Evolutionary conservation across 2,797 vertebrate species (phyloP).

Genomic region (Gymnothorax javanicus): DNA sequence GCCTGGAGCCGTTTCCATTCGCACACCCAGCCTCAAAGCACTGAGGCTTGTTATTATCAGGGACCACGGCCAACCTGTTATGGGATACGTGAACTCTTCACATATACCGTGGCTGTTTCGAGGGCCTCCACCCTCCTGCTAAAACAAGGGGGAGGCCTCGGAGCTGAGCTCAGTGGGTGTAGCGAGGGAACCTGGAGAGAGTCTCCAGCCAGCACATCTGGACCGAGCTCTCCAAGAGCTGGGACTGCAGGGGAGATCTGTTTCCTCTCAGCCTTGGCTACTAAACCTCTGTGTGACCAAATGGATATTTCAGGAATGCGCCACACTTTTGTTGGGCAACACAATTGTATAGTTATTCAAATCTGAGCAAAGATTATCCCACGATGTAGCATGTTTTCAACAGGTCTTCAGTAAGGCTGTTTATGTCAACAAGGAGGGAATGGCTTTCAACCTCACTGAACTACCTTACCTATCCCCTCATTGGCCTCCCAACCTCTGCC

Average conservation of each 20-base stretch:
- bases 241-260: background rate
- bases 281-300: background rate
- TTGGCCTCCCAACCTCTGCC: background rate
- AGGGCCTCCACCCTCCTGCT: constrained; percentile 10
- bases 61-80: background rate
- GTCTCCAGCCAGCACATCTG: constrained; percentile 20
- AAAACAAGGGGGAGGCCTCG: background rate
- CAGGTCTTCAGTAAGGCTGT: background rate
- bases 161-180: constrained; percentile 5
- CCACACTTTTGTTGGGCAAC: background rate
- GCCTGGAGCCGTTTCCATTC: background rate
- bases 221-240: background rate
- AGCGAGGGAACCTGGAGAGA: background rate
- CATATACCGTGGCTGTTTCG: background rate
- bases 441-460: background rate
- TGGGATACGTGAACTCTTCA: background rate
- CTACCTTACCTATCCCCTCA: background rate
- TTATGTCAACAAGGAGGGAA: background rate
- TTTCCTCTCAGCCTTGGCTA: background rate
- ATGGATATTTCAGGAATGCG: background rate
- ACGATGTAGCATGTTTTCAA: background rate
- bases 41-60: background rate
- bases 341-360: background rate
- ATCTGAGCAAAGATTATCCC: background rate
- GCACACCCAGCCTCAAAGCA: background rate